Percentiles rank a stretch among this genome's conserved stretches.
These are phyloP conservation scores for Lasioglossum oenotherae DNA, from an alignment of 2,888 invertebrate species.

Conservation along the genomic window DNA sequence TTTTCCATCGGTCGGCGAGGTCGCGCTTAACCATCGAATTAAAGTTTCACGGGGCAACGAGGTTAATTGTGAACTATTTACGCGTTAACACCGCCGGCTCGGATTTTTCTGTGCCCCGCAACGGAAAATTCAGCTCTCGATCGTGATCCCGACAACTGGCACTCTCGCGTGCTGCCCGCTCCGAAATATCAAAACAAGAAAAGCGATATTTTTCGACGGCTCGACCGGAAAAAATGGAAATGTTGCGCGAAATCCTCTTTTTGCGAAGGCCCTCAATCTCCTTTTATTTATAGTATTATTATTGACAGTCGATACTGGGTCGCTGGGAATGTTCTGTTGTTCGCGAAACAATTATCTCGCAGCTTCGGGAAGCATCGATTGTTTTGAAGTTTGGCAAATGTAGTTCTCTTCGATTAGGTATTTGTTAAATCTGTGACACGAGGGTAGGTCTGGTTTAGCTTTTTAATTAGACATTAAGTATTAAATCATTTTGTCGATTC, in stretches of 20 bases:
- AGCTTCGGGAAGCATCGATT: neutral
- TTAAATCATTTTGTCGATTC: no score
- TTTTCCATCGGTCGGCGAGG: slow-evolving; percentile 40
- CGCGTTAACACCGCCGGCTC: slow-evolving; percentile 20
- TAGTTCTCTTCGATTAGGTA: neutral
- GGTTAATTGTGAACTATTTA: slow-evolving; percentile 37
- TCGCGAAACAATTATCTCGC: neutral
- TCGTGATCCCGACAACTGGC: neutral
- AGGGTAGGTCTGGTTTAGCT: no score
- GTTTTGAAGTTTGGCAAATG: neutral
- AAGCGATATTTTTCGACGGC: slow-evolving; percentile 5
- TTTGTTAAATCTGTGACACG: neutral
- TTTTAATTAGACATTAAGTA: no score
- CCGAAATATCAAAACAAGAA: slow-evolving; percentile 15
- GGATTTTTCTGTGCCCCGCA: neutral
- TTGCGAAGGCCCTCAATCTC: neutral
- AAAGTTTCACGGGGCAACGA: slow-evolving; percentile 36
- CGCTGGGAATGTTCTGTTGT: neutral
- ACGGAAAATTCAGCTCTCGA: neutral
- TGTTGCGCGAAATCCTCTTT: neutral
- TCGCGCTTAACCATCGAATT: slow-evolving; percentile 46
- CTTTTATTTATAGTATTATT: neutral
- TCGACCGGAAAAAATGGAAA: neutral
- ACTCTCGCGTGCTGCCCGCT: neutral
- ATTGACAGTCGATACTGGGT: neutral